Percentiles rank a stretch among this genome's conserved stretches.
These are phyloP conservation scores for Enteromius argenteus DNA, from an alignment of 2,797 vertebrate genomes.

Conservation along the genomic window DNA sequence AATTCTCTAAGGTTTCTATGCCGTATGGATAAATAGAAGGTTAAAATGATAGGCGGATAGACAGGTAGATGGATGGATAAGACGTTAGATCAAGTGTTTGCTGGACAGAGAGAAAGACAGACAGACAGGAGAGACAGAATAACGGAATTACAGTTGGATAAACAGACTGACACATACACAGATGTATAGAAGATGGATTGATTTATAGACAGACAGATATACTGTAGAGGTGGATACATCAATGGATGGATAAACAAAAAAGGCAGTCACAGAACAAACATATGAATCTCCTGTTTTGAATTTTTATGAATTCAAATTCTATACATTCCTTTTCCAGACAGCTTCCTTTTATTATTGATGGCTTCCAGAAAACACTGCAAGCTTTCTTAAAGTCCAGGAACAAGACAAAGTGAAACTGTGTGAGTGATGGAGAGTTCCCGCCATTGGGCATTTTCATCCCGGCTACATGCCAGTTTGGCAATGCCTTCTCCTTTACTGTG, in stretches of 20 bases:
- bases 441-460: conserved; percentile 64
- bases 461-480: conserved; percentile 67
- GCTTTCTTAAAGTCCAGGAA: conserved; percentile 12
- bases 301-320: neutral
- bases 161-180: neutral
- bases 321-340: neutral
- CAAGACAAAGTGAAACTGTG: conserved; percentile 43
- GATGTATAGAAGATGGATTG: neutral
- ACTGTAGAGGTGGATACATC: neutral
- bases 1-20: neutral
- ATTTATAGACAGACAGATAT: neutral
- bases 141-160: neutral
- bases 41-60: neutral
- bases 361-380: neutral
- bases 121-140: neutral
- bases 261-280: neutral
- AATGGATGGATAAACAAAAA: too few relatives aligned
- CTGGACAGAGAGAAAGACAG: neutral
- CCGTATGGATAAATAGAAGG: neutral
- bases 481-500: conserved; percentile 64
- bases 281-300: neutral
- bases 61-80: neutral
- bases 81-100: neutral
- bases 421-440: conserved; percentile 67
- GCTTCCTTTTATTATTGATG: neutral